Percentiles rank a stretch among this genome's conserved stretches.
These are phyloP conservation scores for Crotalus viridis DNA, from an alignment of 2,113 vertebrate genomes.

Conservation along the genomic window DNA sequence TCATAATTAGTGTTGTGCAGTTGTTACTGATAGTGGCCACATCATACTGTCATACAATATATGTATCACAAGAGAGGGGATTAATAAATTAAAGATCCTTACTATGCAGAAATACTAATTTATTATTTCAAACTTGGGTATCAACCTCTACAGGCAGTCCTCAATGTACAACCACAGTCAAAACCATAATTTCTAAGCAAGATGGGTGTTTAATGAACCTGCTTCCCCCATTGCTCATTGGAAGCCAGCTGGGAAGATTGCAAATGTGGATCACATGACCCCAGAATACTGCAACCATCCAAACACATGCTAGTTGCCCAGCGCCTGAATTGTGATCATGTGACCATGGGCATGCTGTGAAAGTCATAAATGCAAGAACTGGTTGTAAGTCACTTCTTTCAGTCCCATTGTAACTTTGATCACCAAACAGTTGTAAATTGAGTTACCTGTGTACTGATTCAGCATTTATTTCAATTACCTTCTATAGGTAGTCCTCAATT, in stretches of 20 bases:
- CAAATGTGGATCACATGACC: not conserved
- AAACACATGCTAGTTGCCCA: not conserved
- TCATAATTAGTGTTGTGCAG: not conserved
- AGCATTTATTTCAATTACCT: not conserved
- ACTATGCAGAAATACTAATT: not conserved
- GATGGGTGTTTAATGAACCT: not conserved
- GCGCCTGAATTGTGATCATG: not conserved
- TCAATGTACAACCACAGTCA: not conserved
- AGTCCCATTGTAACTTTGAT: not conserved
- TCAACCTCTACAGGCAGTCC: not conserved
- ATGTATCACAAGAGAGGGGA: not conserved
- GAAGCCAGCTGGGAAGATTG: not conserved
- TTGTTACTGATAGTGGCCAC: not conserved
- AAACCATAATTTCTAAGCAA: not conserved
- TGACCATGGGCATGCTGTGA: not conserved
- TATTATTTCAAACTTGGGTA: not conserved
- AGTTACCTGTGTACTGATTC: not conserved
- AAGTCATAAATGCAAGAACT: not conserved
- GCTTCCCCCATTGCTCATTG: not conserved
- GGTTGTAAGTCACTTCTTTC: not conserved
- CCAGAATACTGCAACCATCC: not conserved
- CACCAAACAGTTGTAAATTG: not conserved
- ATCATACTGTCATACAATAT: not conserved
- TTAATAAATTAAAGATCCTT: conserved; percentile 9
- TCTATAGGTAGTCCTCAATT: not conserved